These are phyloP conservation scores for Deilephila elpenor DNA, from an alignment of 2,888 invertebrate species.

Conservation along the genomic window DNA sequence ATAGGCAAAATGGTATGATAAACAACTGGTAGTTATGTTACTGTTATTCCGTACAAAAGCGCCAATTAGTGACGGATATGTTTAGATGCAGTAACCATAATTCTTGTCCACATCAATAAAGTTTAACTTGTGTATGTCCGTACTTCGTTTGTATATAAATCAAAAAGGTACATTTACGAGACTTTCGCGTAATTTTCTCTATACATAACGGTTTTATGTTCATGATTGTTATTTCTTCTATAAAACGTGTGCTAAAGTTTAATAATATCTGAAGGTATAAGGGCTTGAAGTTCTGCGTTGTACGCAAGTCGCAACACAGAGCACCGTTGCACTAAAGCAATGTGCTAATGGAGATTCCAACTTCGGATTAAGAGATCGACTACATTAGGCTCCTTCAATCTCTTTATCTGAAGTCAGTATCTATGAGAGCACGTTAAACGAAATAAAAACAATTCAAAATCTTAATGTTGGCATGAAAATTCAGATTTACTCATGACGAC, in stretches of 20 bases:
- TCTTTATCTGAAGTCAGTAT: no score
- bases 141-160: not conserved
- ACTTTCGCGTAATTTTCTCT: conserved; percentile 21
- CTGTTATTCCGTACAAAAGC: conserved; percentile 7
- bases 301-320: no score
- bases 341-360: no score
- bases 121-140: not conserved
- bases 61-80: conserved; percentile 28
- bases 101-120: conserved; percentile 14
- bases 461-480: no score
- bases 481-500: no score
- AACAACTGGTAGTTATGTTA: not conserved
- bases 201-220: not conserved
- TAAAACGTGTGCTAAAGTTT: not conserved
- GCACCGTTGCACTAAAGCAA: no score
- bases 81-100: conserved; percentile 19
- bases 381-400: no score
- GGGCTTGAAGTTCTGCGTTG: no score
- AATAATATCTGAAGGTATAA: not conserved
- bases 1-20: not conserved
- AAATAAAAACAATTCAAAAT: no score
- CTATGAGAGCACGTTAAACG: no score
- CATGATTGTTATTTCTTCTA: not conserved
- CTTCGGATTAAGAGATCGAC: no score
- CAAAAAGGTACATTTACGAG: conserved; percentile 1